Conservation (phyloP, 2,113 vertebrate species). For the Brachyhypopomus gauderio region DNA sequence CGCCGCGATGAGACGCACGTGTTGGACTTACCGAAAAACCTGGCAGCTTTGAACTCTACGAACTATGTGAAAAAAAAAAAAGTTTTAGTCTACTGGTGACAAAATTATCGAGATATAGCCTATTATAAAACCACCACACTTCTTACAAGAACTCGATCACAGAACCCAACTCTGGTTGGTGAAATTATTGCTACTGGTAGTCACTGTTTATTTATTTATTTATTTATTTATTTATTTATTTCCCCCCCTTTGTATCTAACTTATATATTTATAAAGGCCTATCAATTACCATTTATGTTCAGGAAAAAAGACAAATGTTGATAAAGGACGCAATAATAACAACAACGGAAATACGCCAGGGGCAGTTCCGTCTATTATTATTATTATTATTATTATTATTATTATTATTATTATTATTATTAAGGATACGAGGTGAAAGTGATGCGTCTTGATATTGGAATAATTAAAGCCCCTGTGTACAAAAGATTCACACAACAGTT, state of each 20-base stretch:
- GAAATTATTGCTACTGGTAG: conserved; percentile 48
- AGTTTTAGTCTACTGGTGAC: conserved; percentile 43
- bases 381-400: conserved; percentile 50
- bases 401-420: conserved; percentile 51
- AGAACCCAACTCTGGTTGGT: conserved; percentile 49
- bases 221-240: too few species aligned
- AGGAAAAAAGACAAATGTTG: conserved; percentile 47
- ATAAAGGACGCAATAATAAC: conserved; percentile 41
- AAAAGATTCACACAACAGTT: conserved; percentile 31
- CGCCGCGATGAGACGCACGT: conserved; percentile 85
- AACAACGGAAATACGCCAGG: conserved; percentile 30
- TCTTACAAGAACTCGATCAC: conserved; percentile 43
- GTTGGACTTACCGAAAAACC: conserved; percentile 26
- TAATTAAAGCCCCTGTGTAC: conserved; percentile 16
- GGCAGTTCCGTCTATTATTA: conserved; percentile 45
- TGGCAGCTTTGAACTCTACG: conserved; percentile 60
- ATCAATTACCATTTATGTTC: conserved; percentile 50
- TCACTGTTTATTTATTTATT: conserved; percentile 65
- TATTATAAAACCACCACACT: conserved; percentile 51
- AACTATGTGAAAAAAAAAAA: conserved; percentile 26
- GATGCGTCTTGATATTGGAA: conserved; percentile 24
- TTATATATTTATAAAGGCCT: conserved; percentile 74
- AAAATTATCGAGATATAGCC: conserved; percentile 52
- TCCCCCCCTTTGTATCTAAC: conserved; percentile 66
- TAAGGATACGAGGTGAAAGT: conserved; percentile 15